These are phyloP conservation scores for Eristalis intricaria DNA, from an alignment of 2,888 invertebrate species.

Conservation along the genomic window DNA sequence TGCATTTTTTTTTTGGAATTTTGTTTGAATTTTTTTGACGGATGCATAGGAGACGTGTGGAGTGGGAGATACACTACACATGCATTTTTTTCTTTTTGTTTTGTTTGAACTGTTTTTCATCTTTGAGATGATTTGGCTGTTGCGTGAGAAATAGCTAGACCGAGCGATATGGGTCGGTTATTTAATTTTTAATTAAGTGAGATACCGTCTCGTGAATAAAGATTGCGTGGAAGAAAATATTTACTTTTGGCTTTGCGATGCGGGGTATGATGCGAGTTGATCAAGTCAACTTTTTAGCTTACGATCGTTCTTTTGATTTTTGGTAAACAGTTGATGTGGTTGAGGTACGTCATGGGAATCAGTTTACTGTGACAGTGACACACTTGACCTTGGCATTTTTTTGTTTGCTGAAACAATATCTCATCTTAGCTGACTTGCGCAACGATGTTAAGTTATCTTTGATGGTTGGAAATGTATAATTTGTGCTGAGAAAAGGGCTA, in stretches of 20 bases:
- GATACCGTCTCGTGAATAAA: background rate
- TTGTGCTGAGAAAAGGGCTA: no score
- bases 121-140: background rate
- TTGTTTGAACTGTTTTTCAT: constrained; percentile 15
- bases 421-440: background rate
- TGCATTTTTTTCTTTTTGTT: no score
- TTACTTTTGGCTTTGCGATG: background rate
- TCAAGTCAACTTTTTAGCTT: background rate
- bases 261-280: background rate
- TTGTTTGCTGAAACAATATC: background rate
- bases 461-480: background rate
- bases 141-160: background rate
- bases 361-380: background rate
- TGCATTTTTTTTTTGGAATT: background rate
- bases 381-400: background rate
- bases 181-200: constrained; percentile 23
- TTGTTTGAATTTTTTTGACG: constrained; percentile 2
- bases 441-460: background rate
- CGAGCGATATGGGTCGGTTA: background rate
- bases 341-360: background rate
- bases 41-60: constrained; percentile 7
- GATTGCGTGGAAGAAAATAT: constrained; percentile 16
- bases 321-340: background rate
- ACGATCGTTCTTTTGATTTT: background rate
- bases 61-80: constrained; percentile 11